Evolutionary conservation across 2,797 vertebrate genomes (phyloP).

Genomic region (Tamandua tetradactyla): DNA sequence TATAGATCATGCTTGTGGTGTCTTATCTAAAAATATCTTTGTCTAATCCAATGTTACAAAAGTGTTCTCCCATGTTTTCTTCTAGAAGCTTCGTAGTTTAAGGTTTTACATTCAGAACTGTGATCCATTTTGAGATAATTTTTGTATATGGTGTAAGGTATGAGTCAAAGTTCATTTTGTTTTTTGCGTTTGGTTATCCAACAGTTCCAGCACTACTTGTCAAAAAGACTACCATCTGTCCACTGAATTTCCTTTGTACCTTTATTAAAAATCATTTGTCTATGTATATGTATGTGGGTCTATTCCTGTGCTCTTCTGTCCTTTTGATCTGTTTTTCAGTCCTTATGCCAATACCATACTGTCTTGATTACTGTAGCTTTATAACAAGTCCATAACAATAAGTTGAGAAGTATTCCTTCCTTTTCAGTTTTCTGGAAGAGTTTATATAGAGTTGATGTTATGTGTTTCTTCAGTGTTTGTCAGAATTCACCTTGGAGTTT

Average conservation of each 20-base stretch:
- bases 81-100: not conserved
- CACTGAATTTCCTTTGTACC: not conserved
- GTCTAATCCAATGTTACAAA: not conserved
- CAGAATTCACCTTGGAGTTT: slow-evolving; percentile 6
- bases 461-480: not conserved
- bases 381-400: not conserved
- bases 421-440: not conserved
- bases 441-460: not conserved
- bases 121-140: not conserved
- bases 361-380: not conserved
- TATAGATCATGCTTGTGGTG: not conserved
- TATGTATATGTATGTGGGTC: not conserved
- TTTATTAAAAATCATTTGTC: not conserved
- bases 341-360: not conserved
- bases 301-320: not conserved
- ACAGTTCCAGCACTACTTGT: not conserved
- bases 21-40: not conserved
- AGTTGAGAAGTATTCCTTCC: not conserved
- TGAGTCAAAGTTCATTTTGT: not conserved
- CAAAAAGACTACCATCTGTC: not conserved
- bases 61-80: not conserved
- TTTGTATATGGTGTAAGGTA: not conserved
- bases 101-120: not conserved
- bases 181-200: not conserved
- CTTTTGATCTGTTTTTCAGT: not conserved